phyloP scores from a whole-genome alignment of 35 echinoderm and acorn worm genomes.

The Amphiura filiformis region DNA sequence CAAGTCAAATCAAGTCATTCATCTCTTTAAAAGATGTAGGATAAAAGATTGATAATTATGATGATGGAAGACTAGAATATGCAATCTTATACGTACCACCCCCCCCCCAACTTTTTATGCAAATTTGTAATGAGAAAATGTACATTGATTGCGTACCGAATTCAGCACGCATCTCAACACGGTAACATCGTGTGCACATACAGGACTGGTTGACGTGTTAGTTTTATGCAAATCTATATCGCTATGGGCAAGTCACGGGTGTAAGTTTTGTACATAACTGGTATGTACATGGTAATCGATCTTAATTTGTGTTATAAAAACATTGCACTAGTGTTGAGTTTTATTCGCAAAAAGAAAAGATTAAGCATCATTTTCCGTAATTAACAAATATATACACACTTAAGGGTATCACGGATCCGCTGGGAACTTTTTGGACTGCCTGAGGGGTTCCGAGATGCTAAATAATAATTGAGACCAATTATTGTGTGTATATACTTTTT shows the following conservation, averaged over 20 bases:
- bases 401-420: neutral
- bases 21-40: too few relatives aligned
- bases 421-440: neutral
- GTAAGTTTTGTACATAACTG: neutral
- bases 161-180: too few relatives aligned
- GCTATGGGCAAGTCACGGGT: neutral
- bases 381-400: neutral
- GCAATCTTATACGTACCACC: too few relatives aligned
- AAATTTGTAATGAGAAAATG: too few relatives aligned
- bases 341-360: neutral
- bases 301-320: conserved; percentile 7
- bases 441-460: neutral
- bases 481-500: neutral
- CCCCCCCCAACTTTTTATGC: too few relatives aligned
- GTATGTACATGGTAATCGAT: neutral
- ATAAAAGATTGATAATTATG: too few relatives aligned
- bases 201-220: too few relatives aligned
- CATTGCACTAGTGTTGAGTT: neutral
- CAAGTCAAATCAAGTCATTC: too few relatives aligned
- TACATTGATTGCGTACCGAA: too few relatives aligned
- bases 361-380: neutral
- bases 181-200: too few relatives aligned
- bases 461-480: neutral
- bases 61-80: too few relatives aligned
- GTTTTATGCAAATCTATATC: neutral